Percentiles rank a stretch among this genome's conserved stretches.
phyloP scores from a whole-genome alignment of 2,888 invertebrate genomes.

The Aphrophora alni region DNA sequence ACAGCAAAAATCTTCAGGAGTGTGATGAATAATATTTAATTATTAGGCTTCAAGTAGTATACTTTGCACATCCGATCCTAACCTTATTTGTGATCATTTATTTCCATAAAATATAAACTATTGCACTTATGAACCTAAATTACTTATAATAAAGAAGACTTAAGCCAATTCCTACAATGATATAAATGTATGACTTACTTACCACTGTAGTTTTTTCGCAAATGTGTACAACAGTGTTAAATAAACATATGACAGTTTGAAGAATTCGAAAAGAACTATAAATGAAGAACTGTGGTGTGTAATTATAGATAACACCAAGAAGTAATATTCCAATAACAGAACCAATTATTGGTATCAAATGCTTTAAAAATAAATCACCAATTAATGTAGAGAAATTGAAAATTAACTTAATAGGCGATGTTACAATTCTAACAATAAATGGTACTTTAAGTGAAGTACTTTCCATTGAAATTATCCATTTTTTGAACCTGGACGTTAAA shows the following conservation, averaged over 20 bases:
- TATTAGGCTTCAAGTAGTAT: too few relatives aligned
- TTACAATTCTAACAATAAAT: conserved; percentile 55
- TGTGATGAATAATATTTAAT: too few relatives aligned
- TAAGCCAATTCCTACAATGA: too few relatives aligned
- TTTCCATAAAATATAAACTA: too few relatives aligned
- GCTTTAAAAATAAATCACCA: conserved; percentile 41
- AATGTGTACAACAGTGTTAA: conserved; percentile 54
- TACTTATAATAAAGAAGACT: too few relatives aligned
- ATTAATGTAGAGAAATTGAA: conserved; percentile 43
- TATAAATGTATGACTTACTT: conserved; percentile 38
- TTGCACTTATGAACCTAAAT: too few relatives aligned
- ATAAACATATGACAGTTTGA: conserved; percentile 47
- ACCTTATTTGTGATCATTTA: too few relatives aligned
- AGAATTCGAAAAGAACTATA: conserved; percentile 36
- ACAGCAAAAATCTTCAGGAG: too few relatives aligned
- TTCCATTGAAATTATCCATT: conserved; percentile 78
- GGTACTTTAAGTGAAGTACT: conserved; percentile 46
- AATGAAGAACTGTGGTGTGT: conserved; percentile 44
- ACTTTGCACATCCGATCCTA: too few relatives aligned
- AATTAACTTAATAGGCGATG: conserved; percentile 42
- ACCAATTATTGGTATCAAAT: conserved; percentile 38
- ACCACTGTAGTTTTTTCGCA: conserved; percentile 43
- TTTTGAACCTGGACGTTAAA: conserved; percentile 74
- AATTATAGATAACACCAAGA: conserved; percentile 41
- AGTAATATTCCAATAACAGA: conserved; percentile 27